Evolutionary conservation across 2,113 vertebrate species (phyloP).

Genomic region (Bostrychus sinensis): DNA sequence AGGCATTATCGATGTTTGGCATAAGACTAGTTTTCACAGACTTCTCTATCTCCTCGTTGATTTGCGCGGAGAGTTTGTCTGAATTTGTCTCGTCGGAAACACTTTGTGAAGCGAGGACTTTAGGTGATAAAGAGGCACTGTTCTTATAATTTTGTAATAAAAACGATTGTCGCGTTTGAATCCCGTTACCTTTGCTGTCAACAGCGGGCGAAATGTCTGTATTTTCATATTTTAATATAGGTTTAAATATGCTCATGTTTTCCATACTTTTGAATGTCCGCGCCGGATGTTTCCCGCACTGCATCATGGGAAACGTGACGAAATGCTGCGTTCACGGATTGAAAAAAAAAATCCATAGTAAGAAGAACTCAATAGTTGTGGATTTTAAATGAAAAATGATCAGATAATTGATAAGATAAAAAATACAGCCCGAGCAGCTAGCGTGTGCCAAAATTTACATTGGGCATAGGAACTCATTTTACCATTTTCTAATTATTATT

Average conservation of each 20-base stretch:
- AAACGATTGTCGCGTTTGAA: slow-evolving; percentile 12
- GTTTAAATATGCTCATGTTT: slow-evolving; percentile 1
- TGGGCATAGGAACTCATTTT: not conserved
- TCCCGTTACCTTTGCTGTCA: not conserved
- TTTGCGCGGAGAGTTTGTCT: slow-evolving; percentile 8
- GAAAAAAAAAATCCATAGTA: not conserved
- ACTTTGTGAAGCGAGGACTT: slow-evolving; percentile 18
- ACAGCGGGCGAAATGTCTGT: not conserved
- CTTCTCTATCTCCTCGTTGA: not conserved
- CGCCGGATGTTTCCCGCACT: slow-evolving; percentile 22
- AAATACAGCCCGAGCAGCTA: not conserved
- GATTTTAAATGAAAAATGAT: not conserved
- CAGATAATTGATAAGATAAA: not conserved
- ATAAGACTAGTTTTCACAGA: not conserved
- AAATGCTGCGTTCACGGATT: slow-evolving; percentile 1
- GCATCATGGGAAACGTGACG: slow-evolving; percentile 65
- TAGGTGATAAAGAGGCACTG: not conserved
- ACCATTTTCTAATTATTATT: not conserved
- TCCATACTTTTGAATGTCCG: slow-evolving; percentile 68
- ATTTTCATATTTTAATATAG: not conserved
- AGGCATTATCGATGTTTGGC: not conserved
- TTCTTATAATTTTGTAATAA: slow-evolving; percentile 11
- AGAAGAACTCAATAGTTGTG: not conserved
- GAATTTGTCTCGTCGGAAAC: slow-evolving; percentile 24
- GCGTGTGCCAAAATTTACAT: not conserved